Base-by-base conservation (phyloP, 2,113 vertebrate genomes). In the Morone chrysops region DNA sequence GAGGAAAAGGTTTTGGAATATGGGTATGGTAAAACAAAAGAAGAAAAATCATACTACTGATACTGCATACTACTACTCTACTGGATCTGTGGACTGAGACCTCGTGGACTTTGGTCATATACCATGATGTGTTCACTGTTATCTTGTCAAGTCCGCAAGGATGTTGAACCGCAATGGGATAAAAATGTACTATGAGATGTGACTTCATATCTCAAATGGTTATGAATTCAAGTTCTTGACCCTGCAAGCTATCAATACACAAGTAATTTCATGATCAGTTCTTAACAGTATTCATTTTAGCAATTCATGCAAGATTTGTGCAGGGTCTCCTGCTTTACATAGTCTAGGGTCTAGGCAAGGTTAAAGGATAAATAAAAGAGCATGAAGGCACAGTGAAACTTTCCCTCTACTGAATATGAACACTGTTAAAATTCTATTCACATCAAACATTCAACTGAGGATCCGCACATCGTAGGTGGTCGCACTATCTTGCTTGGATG, bases 311-410 rank as follows among this genome's bases (percentile, higher is more conserved):
- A 18, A 54, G 41, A 60, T 51, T 45, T 53, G 47, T 51, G 12
- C n/a, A 40, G 18, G 12, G 51, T 57, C 51, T 67, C 22, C 62
- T 67, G 51, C 22, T 77, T 65, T 47, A 13, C 2, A 81, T 36
- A 53, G n/a, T 31, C 45, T 22, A 25, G 25, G 25, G 25, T 25
- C 25, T 25, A 25, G 25, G 25, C 25, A 1, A 25, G 65, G 56
- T 54, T 69, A 82, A 65, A 50, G 16, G 41, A 50, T 18, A 50
- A 57, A 65, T 18, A 41, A 48, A 61, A 54, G 20, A 43, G 38
- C 14, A 63, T 9, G 16, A 40, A 62, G 20, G 65, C 43, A 20
- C 40, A 67, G 25, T 53, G 45, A 54, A 78, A 79, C 22, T 31
- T n/a, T 66, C 12, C 45, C 20, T 65, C 50, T 40, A 40, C 22